Evolutionary conservation across 1,140 invertebrate genomes (phyloP), one percentile per base, ranked within the genome.

Genomic region (Pogonomyrmex californicus): DNA sequence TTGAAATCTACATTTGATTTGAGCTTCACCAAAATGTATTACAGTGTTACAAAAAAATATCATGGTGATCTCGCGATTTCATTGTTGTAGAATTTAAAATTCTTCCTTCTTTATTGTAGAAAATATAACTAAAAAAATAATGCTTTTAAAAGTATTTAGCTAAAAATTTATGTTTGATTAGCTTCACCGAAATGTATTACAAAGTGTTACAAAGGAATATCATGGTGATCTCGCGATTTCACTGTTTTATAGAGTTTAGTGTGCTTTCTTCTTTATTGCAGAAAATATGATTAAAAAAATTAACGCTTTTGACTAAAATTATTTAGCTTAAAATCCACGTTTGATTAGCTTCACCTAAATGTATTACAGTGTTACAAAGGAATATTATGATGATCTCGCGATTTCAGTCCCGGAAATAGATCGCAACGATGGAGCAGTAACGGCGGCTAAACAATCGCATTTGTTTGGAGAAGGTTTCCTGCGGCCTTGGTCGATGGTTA

Each of bases 391-490:
- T 30, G 44, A 79, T 70, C 33, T 60, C 41, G 79, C 30, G 41
- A 60, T 83, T 33, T 47, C n/a, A 54, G 85, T 65, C 71, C 85
- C 91, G 90, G 88, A 91, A 89, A 90, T 91, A 91, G 88, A 89
- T 81, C 62, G 88, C 88, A 58, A 71, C 9, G 79, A 71, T 60
- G 66, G 54, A 73, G 54, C 71, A 36, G 47, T 60, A 51, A 10
- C 36, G 23, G 54, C 14, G 79, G 60, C 86, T 81, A 90, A 91
- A 88, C 85, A 90, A 91, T 85, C 91, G 86, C 88, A 90, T 91
- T 91, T 92, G 93, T 93, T 93, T 91, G 91, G 86, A 90, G 90
- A 93, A 93, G 88, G 86, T 88, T 93, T 94, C 91, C 92, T 92
- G 87, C 90, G 88, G 85, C 93, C 93, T 94, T 94, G 93, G 90